Percentiles rank a stretch among this genome's conserved stretches.
Evolutionary conservation across 2,113 vertebrate genomes (phyloP).

Genomic region (Syngnathus scovelli): DNA sequence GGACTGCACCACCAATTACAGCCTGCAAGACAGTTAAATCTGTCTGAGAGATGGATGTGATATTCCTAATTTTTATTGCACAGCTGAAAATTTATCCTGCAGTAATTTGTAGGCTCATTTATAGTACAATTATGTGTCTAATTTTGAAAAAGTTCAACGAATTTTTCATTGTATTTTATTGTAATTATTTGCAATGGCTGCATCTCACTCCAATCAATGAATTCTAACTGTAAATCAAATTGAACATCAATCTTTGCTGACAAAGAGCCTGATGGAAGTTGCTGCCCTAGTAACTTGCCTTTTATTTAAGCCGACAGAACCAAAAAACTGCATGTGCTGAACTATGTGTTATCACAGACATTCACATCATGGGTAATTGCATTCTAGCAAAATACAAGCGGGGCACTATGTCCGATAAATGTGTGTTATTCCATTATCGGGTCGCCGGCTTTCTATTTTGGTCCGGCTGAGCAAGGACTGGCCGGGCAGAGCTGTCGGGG

Average conservation of each 20-base stretch:
- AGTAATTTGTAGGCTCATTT: not conserved
- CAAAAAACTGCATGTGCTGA: not conserved
- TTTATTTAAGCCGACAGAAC: not conserved
- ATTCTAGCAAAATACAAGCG: constrained; percentile 16
- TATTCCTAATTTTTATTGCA: not conserved
- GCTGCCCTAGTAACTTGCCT: not conserved
- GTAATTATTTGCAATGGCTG: not conserved
- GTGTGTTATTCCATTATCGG: constrained; percentile 48
- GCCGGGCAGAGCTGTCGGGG: constrained; percentile 26
- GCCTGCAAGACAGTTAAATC: not conserved
- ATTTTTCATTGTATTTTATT: not conserved
- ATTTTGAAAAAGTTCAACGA: not conserved
- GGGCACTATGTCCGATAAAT: constrained; percentile 29
- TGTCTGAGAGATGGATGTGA: not conserved
- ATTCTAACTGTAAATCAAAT: not conserved
- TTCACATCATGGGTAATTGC: constrained; percentile 9
- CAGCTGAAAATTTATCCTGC: not conserved
- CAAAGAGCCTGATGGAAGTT: not conserved
- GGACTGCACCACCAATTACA: not conserved
- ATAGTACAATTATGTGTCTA: not conserved
- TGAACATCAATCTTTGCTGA: not conserved
- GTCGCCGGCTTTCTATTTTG: constrained; percentile 47
- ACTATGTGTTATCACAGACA: constrained; percentile 17
- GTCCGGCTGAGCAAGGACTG: constrained; percentile 43
- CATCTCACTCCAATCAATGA: not conserved